Conservation (phyloP, 2,113 vertebrate genomes). For the Mesocricetus auratus region DNA sequence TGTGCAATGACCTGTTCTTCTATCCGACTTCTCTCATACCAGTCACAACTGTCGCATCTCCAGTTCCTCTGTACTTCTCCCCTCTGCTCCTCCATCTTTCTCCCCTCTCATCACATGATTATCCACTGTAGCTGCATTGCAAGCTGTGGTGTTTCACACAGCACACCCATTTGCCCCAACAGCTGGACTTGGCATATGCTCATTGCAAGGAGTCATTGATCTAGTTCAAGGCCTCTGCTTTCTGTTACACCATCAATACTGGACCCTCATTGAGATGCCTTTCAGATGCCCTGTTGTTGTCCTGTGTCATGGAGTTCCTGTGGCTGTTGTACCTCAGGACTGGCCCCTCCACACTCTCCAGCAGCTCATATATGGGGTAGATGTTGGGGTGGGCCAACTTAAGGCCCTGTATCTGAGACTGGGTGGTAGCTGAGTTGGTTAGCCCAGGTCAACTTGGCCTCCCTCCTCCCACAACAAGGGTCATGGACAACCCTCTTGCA, state of each 20-base stretch:
- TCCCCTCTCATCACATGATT: background rate
- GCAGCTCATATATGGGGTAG: background rate
- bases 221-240: background rate
- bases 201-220: background rate
- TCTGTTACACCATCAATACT: background rate
- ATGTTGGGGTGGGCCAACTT: background rate
- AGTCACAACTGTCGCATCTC: background rate
- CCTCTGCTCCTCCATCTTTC: no score
- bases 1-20: background rate
- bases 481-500: background rate
- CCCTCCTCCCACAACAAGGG: background rate
- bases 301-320: background rate
- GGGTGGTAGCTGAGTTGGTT: background rate
- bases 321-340: background rate
- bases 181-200: background rate
- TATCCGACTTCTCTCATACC: background rate
- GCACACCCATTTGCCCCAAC: background rate
- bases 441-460: background rate
- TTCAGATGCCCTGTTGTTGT: background rate
- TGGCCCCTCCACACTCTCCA: background rate
- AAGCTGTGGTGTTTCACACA: background rate
- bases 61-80: no score
- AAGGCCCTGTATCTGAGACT: background rate
- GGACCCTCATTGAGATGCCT: background rate
- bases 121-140: background rate